Conservation (phyloP, 2,797 vertebrate genomes). For the Coregonus ussuriensis region DNA sequence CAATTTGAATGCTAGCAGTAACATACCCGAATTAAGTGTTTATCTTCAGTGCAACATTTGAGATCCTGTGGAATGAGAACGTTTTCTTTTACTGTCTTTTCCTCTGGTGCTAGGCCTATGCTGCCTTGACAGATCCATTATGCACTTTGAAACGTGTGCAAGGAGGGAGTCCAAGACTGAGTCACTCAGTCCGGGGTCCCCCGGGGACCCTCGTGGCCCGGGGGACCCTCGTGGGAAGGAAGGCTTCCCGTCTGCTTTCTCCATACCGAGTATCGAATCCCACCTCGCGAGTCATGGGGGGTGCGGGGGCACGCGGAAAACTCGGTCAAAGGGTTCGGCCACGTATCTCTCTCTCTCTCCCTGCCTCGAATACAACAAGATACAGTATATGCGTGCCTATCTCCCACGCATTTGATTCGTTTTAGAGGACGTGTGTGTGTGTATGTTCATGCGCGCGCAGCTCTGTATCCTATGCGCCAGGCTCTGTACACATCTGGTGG, state of each 20-base stretch:
- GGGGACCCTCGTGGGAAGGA: constrained; percentile 82
- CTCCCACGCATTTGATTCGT: neutral
- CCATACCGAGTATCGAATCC: constrained; percentile 67
- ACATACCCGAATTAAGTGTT: neutral
- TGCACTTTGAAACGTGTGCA: constrained; percentile 9
- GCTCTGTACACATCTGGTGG: constrained; percentile 69
- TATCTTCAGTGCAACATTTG: too few species aligned
- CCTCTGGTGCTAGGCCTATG: neutral
- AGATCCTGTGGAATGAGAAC: too few species aligned
- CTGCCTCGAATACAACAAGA: neutral
- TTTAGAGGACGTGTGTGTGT: constrained; percentile 13
- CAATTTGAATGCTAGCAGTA: neutral
- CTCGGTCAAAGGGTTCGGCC: constrained; percentile 59
- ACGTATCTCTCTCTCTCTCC: constrained; percentile 26
- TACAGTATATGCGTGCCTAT: neutral
- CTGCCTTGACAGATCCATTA: neutral
- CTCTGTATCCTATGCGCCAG: constrained; percentile 37
- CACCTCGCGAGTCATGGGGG: constrained; percentile 65
- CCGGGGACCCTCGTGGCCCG: constrained; percentile 70
- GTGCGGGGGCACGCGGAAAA: constrained; percentile 55
- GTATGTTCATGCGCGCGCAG: neutral
- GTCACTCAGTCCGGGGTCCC: neutral
- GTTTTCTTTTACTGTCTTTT: too few species aligned
- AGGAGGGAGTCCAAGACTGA: constrained; percentile 32
- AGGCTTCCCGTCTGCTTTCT: constrained; percentile 77